Percentiles rank a stretch among this genome's conserved stretches.
These are phyloP conservation scores for Lucilia cuprina DNA, from an alignment of 1,140 invertebrate species.

Conservation along the genomic window DNA sequence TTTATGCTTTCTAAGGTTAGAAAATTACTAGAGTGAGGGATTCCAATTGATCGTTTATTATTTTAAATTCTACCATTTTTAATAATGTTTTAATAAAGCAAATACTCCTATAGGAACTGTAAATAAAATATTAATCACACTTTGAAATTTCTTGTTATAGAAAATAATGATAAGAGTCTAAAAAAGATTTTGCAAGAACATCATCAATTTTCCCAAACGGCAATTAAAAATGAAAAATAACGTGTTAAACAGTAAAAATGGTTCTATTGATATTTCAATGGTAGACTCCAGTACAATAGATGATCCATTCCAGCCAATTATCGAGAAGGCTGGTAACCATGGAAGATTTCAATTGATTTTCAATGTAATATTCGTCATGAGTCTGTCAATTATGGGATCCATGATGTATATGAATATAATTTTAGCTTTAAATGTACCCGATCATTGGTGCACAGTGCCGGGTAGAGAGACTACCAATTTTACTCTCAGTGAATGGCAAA, in stretches of 20 bases:
- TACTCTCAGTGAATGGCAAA: constrained; percentile 64
- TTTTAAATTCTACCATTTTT: no score
- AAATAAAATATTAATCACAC: no score
- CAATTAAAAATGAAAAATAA: constrained; percentile 9
- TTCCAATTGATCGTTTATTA: no score
- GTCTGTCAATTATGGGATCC: constrained; percentile 57
- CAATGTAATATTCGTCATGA: constrained; percentile 62
- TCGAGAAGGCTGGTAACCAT: constrained; percentile 65
- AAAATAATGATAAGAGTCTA: no score
- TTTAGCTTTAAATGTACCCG: constrained; percentile 64
- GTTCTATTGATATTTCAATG: background rate
- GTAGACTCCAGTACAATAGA: constrained; percentile 51
- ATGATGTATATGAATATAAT: constrained; percentile 66
- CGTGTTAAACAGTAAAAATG: background rate
- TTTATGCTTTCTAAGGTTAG: no score
- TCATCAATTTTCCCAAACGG: background rate
- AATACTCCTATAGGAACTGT: no score
- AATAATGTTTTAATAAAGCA: no score
- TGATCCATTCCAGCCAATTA: constrained; percentile 64
- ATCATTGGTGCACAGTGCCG: constrained; percentile 67
- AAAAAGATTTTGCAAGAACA: no score
- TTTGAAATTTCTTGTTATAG: no score
- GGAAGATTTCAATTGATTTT: constrained; percentile 65
- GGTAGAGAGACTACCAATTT: constrained; percentile 63
- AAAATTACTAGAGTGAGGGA: no score